phyloP scores from a whole-genome alignment of 2,888 invertebrate species.

The Bruchidius siliquastri region DNA sequence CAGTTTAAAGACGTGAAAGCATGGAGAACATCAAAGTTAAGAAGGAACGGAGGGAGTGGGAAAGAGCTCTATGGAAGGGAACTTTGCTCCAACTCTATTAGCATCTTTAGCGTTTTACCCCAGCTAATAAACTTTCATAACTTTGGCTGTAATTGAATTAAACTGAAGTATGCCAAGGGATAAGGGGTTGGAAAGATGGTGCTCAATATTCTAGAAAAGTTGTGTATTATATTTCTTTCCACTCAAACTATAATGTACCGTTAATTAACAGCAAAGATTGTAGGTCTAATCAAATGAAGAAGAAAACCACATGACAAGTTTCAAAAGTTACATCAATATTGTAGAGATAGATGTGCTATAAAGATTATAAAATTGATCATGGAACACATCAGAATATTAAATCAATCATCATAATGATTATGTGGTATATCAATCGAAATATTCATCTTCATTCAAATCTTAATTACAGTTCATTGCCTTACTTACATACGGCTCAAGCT shows the following conservation, averaged over 20 bases:
- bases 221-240: background rate
- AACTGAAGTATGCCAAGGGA: background rate
- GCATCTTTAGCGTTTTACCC: background rate
- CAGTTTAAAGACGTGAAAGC: background rate
- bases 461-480: too few relatives aligned
- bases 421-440: too few relatives aligned
- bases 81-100: background rate
- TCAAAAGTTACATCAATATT: too few relatives aligned
- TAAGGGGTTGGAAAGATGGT: background rate
- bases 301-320: too few relatives aligned
- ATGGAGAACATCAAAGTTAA: background rate
- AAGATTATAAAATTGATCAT: too few relatives aligned
- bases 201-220: background rate
- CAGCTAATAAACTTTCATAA: background rate
- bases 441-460: too few relatives aligned
- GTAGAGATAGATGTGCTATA: too few relatives aligned
- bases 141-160: background rate
- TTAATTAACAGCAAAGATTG: too few relatives aligned
- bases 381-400: too few relatives aligned
- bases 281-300: too few relatives aligned
- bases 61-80: background rate
- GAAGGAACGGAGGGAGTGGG: background rate
- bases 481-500: too few relatives aligned
- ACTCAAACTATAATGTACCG: background rate
- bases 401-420: too few relatives aligned